These are phyloP conservation scores for Cydia amplana DNA, from an alignment of 1,140 invertebrate genomes.

Conservation along the genomic window DNA sequence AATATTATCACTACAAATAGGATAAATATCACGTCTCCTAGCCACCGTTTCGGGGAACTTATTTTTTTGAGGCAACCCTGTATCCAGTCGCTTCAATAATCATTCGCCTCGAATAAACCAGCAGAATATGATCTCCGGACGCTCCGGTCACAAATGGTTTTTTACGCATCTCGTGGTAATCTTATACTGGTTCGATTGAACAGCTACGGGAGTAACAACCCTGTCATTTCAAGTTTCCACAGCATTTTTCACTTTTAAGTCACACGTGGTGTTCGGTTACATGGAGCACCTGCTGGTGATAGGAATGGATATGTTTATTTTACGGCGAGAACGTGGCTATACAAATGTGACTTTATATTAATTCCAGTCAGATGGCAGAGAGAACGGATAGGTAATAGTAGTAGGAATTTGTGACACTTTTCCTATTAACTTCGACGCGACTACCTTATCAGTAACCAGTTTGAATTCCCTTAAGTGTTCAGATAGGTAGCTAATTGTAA, in stretches of 20 bases:
- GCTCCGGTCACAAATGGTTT: not conserved
- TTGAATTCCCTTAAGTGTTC: not conserved
- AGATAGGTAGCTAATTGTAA: not conserved
- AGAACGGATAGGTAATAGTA: not conserved
- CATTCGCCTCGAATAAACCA: not conserved
- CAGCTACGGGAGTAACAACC: not conserved
- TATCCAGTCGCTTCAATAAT: not conserved
- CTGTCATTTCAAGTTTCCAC: slow-evolving; percentile 18
- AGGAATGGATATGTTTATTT: slow-evolving; percentile 17
- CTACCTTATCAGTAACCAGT: not conserved
- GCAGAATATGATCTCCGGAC: not conserved
- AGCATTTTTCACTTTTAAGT: slow-evolving; percentile 1
- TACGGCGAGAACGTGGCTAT: slow-evolving; percentile 6
- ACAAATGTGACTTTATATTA: not conserved
- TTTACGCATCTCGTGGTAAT: not conserved
- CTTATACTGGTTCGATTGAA: not conserved
- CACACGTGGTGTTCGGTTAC: slow-evolving; percentile 1
- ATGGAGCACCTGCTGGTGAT: slow-evolving; percentile 5
- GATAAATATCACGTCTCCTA: slow-evolving; percentile 52
- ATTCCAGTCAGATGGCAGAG: not conserved
- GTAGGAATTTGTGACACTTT: not conserved
- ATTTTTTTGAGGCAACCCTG: slow-evolving; percentile 48
- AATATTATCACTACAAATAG: slow-evolving; percentile 71
- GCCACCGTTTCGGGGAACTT: slow-evolving; percentile 57
- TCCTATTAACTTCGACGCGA: not conserved